Evolutionary conservation across 2,113 vertebrate species (phyloP).

Genomic region (Ptilorrhoa leucosticta): DNA sequence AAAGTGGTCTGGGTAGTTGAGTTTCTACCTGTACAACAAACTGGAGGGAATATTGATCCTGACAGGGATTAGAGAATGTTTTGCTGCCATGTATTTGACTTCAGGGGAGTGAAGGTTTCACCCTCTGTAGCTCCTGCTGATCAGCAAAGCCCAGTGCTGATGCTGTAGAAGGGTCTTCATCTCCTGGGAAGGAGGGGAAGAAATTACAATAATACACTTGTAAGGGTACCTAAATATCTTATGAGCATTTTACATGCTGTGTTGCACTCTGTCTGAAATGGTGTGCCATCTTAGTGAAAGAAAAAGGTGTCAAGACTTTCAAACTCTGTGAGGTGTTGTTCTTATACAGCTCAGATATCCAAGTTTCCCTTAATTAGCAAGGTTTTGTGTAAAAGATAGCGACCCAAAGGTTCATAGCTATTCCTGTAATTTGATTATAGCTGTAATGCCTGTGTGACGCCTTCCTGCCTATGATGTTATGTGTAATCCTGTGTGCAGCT

Average conservation of each 20-base stretch:
- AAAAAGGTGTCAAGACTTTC: not conserved
- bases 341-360: not conserved
- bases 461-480: not conserved
- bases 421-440: not conserved
- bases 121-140: not conserved
- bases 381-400: not conserved
- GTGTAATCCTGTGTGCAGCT: slow-evolving; percentile 17
- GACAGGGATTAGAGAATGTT: not conserved
- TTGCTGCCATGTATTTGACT: not conserved
- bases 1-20: not conserved
- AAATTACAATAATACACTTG: not conserved
- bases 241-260: not conserved
- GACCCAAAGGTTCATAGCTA: not conserved
- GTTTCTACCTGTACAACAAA: not conserved
- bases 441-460: not conserved
- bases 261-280: not conserved
- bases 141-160: not conserved
- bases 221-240: not conserved
- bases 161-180: not conserved
- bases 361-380: not conserved
- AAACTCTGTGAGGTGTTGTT: not conserved
- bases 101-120: not conserved
- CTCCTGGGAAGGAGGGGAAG: not conserved
- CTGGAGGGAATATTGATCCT: not conserved
- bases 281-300: not conserved